phyloP scores from a whole-genome alignment of 2,888 invertebrate genomes.

The Melieria crassipennis region DNA sequence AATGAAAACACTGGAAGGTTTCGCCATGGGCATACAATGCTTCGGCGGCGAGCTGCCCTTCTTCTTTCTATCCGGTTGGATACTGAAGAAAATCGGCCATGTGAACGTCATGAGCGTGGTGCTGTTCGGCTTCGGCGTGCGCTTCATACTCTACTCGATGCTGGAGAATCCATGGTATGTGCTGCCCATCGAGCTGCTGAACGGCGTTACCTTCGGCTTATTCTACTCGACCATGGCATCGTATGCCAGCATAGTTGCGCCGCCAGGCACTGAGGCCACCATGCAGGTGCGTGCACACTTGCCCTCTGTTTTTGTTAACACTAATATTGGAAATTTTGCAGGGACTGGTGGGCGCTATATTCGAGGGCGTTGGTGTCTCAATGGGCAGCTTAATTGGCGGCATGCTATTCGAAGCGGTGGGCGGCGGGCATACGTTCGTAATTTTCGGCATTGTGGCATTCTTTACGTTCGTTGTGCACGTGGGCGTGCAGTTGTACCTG shows the following conservation, averaged over 20 bases:
- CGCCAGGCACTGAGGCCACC: slow-evolving; percentile 86
- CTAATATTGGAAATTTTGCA: slow-evolving; percentile 60
- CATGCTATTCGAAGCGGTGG: slow-evolving; percentile 71
- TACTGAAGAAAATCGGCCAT: slow-evolving; percentile 83
- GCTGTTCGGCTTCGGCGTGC: slow-evolving; percentile 79
- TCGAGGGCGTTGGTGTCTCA: slow-evolving; percentile 87
- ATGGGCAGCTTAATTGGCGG: slow-evolving; percentile 84
- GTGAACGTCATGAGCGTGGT: slow-evolving; percentile 85
- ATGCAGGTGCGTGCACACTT: slow-evolving; percentile 72
- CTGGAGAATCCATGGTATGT: slow-evolving; percentile 84
- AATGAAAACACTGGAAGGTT: slow-evolving; percentile 79
- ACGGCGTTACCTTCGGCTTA: slow-evolving; percentile 89
- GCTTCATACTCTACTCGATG: slow-evolving; percentile 84
- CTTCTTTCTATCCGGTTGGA: slow-evolving; percentile 81
- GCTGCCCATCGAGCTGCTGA: slow-evolving; percentile 84
- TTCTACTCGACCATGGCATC: slow-evolving; percentile 90
- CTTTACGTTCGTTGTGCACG: slow-evolving; percentile 71
- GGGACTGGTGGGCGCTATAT: slow-evolving; percentile 86
- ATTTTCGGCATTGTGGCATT: slow-evolving; percentile 78
- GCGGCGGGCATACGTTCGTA: slow-evolving; percentile 76
- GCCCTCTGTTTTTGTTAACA: not conserved
- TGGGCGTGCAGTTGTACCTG: slow-evolving; percentile 67
- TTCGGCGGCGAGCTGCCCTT: slow-evolving; percentile 88
- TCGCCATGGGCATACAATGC: slow-evolving; percentile 80
- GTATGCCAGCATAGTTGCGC: slow-evolving; percentile 84